Base-by-base conservation (phyloP, 2,888 invertebrate genomes). In the Bursaphelenchus okinawaensis region DNA sequence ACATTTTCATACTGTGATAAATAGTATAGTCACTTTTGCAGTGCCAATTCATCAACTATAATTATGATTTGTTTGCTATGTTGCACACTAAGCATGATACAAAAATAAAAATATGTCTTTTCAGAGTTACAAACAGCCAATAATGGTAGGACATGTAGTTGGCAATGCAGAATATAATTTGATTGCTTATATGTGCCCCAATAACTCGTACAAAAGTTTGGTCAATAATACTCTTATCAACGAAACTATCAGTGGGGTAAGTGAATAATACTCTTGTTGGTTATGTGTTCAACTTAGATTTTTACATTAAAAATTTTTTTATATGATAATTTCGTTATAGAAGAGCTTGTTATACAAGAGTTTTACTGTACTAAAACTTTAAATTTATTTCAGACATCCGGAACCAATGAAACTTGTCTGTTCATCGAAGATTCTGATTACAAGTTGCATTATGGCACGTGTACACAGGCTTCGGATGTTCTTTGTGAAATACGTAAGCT, bases 401-500 rank as follows among this genome's bases (percentile, higher is more conserved):
- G 63, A 0, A 23, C 27, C 8, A 62, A 40, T 12, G 40, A 64
- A 1, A 66, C 67, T 3, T 75, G 76, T 24, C 61, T 74, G 16
- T 74, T 71, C 62, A 57, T 76, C 31, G 63, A 66, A 8, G 63
- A 68, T 19, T 22, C 52, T 1, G 63, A 70, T 31, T 61, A 61
- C 56, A 69, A 66, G 54, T 52, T 77, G 29, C 64, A 67, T 23
- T 76, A 72, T 55, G 66, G 58, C 6, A 58, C 61, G 7, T 77
- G 77, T 64, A 20, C 60, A 9, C 67, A 63, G 8, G 56, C 54
- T 4, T 65, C 74, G 0, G 67, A 68, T 40, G 71, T 70, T 9
- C 67, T 77, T 9, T 77, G 77, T 66, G 74, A 75, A 55, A 59
- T 68, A 51, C 77, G 77, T 77, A 60, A 57, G 68, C n/a, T n/a